Evolutionary conservation across 2,113 vertebrate species (phyloP), one percentile per base, ranked within the genome.

Genomic region (Conger conger): DNA sequence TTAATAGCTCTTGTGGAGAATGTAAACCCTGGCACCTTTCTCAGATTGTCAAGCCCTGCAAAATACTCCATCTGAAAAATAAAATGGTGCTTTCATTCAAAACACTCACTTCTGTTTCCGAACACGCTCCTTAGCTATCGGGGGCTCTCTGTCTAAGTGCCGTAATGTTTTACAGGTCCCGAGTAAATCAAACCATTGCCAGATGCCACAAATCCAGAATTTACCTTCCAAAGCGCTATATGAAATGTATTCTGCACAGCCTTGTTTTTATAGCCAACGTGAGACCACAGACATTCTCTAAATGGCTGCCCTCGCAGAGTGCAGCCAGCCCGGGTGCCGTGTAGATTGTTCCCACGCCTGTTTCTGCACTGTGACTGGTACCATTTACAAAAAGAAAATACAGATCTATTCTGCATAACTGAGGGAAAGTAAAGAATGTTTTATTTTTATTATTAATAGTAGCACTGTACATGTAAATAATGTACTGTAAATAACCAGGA

Each of bases 131-230:
- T 83, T 87, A 92, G 91, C 91, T 92, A 91, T 89, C 35, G 37
- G 91, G 88, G 88, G 93, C 91, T 90, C 85, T 86, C 91, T 88
- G 89, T 91, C 91, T 92, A 80, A 92, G 92, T 87, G 89, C 89
- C 89, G 36, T 91, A 94, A 93, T 80, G 50, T 93, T 95, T 94
- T 92, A 92, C 89, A 93, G 90, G 93, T 93, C 93, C 92, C 89
- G 89, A 90, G 90, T 92, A 93, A 93, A 93, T 93, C 90, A 94
- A 94, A 94, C 92, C 90, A 90, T 88, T 93, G 87, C 91, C 92
- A 96, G 93, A 95, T 95, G 93, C 93, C 88, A 87, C 77, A 88
- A 91, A 91, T 89, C 91, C 91, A 87, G 90, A 79, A 92, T 87
- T 89, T 90, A 82, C 81, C 81, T 87, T 82, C 60, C 63, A 86